phyloP scores from a whole-genome alignment of 2,113 vertebrate genomes.

The Bothrops jararaca region DNA sequence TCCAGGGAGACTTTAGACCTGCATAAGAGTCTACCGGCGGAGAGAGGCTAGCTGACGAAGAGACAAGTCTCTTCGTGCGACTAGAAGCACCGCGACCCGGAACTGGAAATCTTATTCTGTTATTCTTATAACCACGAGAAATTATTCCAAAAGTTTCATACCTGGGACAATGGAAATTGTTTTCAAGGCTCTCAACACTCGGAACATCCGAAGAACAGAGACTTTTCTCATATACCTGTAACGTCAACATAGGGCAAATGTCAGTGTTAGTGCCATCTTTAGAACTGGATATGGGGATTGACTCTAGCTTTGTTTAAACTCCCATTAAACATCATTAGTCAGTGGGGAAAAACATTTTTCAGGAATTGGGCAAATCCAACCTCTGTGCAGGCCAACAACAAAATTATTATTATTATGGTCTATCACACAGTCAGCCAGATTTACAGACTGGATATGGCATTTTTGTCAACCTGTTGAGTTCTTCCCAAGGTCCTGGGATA shows the following conservation, averaged over 20 bases:
- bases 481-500: background rate
- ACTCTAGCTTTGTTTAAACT: background rate
- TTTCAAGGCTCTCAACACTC: background rate
- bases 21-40: too few relatives aligned
- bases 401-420: background rate
- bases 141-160: background rate
- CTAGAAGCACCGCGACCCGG: too few relatives aligned
- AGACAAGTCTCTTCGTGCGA: too few relatives aligned
- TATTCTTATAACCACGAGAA: background rate
- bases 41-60: too few relatives aligned
- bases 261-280: background rate
- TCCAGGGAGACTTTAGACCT: too few relatives aligned
- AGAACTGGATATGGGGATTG: too few relatives aligned
- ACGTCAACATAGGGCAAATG: background rate
- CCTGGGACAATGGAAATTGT: background rate
- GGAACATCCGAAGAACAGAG: background rate
- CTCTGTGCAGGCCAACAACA: background rate
- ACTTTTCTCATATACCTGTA: background rate
- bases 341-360: background rate
- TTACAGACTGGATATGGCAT: background rate
- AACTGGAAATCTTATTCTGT: too few relatives aligned
- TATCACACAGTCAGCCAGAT: background rate
- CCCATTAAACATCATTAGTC: background rate
- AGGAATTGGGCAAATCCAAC: background rate
- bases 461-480: background rate